Evolutionary conservation across 2,888 invertebrate genomes (phyloP), one percentile per base, ranked within the genome.

Genomic region (Melipona bicolor): DNA sequence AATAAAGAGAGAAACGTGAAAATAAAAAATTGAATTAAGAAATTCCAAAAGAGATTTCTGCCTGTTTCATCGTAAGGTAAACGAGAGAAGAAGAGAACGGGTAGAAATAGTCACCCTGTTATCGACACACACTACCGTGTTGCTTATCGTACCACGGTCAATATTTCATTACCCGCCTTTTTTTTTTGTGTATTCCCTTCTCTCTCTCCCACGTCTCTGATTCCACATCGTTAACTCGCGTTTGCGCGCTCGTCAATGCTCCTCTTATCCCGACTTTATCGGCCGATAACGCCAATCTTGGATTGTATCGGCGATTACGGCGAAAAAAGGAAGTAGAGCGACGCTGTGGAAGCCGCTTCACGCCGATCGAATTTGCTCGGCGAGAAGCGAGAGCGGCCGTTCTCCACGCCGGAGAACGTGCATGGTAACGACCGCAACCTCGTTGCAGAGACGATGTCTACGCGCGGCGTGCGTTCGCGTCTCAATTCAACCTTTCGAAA

Each of bases 81-180:
- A 65, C 70, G 65, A 77, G 49, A 54, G 61, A 77, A 70, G 73
- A 89, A 70, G 67, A 72, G 64, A 54, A 56, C 61, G 68, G 77
- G 79, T 76, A 85, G 84, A 88, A 87, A 88, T 84, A 88, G 87
- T 84, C 85, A 84, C 87, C 80, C 50, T 79, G 88, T 90, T 90
- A 90, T 90, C 90, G 84, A 85, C 36, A 85, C 36, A 85, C 84
- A 85, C 70, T 85, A 88, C 84, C 78, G 83, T 52, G 71, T 83
- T 79, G 77, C 87, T 89, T 89, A 90, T 90, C 90, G 81, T 89
- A 69, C 80, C 76, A 89, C 75, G 89, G 90, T 90, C 90, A 90
- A 90, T 90, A 90, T 88, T 90, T 87, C 88, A 82, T 73, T 84
- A 79, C 84, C 80, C 65, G 68, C 24, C 68, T 78, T 74, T 81